Evolutionary conservation across 2,113 vertebrate species (phyloP).

Genomic region (Ameiurus melas): DNA sequence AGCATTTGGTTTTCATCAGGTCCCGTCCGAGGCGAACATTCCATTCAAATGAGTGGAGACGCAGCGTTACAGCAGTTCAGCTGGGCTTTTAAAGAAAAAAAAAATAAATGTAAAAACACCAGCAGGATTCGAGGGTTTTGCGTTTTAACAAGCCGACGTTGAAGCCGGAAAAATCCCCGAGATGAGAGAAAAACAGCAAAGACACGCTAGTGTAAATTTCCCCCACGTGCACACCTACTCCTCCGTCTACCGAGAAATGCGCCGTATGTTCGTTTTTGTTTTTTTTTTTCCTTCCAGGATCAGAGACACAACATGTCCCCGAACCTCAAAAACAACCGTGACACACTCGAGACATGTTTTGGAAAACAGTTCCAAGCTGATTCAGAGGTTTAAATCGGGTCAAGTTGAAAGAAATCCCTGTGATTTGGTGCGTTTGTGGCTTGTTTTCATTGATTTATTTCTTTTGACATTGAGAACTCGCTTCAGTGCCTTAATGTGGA

Average conservation of each 20-base stretch:
- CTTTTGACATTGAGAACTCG: too few species aligned
- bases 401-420: neutral
- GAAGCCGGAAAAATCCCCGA: slow-evolving; percentile 31
- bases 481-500: too few species aligned
- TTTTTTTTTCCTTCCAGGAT: slow-evolving; percentile 17
- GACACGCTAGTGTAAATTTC: slow-evolving; percentile 35
- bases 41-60: slow-evolving; percentile 23
- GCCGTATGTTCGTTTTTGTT: neutral
- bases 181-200: slow-evolving; percentile 31
- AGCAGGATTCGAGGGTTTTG: neutral
- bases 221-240: slow-evolving; percentile 6
- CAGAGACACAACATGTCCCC: slow-evolving; percentile 39
- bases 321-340: slow-evolving; percentile 32
- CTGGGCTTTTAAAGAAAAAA: neutral
- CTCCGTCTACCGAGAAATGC: slow-evolving; percentile 34
- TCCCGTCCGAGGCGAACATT: slow-evolving; percentile 13
- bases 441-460: neutral
- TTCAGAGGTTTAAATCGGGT: slow-evolving; percentile 11
- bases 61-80: slow-evolving; percentile 13
- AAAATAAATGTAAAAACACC: neutral
- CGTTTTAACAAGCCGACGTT: slow-evolving; percentile 2
- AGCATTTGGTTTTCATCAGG: slow-evolving; percentile 37
- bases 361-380: slow-evolving; percentile 32
- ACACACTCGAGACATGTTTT: slow-evolving; percentile 36
- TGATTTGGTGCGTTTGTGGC: neutral